Conservation (phyloP, 2,888 invertebrate genomes). For the Orthonevra nobilis region DNA sequence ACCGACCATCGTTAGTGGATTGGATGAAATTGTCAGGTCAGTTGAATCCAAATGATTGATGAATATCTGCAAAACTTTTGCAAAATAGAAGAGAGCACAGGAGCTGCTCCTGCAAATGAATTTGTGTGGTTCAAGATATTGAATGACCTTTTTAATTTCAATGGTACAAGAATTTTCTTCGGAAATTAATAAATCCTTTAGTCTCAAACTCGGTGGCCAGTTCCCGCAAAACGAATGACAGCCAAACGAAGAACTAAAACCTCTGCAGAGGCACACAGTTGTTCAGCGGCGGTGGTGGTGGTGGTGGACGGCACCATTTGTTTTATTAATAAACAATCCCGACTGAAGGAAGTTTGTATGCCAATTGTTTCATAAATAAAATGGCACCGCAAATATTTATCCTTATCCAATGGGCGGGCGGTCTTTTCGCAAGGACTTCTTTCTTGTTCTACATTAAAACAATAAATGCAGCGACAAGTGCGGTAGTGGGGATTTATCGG, state of each 20-base stretch:
- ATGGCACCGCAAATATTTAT: conserved; percentile 61
- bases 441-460: conserved; percentile 46
- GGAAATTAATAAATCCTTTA: conserved; percentile 54
- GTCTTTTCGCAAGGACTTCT: conserved; percentile 28
- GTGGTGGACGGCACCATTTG: conserved; percentile 51
- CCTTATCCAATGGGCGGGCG: conserved; percentile 21
- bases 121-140: conserved; percentile 41
- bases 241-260: conserved; percentile 23
- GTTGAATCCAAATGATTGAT: conserved; percentile 53
- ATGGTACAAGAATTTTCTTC: background rate
- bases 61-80: conserved; percentile 51
- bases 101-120: conserved; percentile 20
- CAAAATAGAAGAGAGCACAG: conserved; percentile 3
- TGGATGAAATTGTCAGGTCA: conserved; percentile 54
- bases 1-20: conserved; percentile 35
- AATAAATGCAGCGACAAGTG: conserved; percentile 5
- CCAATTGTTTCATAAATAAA: conserved; percentile 66
- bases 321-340: conserved; percentile 44
- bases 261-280: conserved; percentile 25
- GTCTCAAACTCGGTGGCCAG: conserved; percentile 2
- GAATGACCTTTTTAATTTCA: conserved; percentile 18
- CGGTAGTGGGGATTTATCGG: conserved; percentile 10
- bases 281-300: conserved; percentile 24
- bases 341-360: conserved; percentile 21
- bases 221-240: conserved; percentile 17